Percentiles rank a stretch among this genome's conserved stretches.
Evolutionary conservation across 2,888 invertebrate genomes (phyloP).

Genomic region (Hermaeophaga mercurialis): DNA sequence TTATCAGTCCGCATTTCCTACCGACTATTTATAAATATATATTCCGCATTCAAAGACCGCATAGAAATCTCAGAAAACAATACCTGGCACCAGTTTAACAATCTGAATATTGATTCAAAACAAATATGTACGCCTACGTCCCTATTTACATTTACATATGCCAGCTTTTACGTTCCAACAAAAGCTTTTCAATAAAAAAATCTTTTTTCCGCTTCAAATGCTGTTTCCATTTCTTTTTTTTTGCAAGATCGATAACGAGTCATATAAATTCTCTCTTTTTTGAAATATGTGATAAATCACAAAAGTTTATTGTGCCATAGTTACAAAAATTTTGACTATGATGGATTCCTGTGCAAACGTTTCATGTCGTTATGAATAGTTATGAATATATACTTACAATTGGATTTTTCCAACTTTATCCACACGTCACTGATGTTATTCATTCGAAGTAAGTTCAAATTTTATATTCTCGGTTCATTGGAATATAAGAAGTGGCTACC

Average conservation of each 20-base stretch:
- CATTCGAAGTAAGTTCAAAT: too few relatives aligned
- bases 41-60: background rate
- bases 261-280: background rate
- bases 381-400: too few relatives aligned
- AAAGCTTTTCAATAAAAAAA: background rate
- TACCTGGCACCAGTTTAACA: background rate
- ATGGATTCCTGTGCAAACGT: too few relatives aligned
- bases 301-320: background rate
- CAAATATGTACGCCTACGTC: conserved; percentile 2
- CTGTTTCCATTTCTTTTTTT: conserved; percentile 1
- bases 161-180: background rate
- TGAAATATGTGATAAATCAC: background rate
- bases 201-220: background rate
- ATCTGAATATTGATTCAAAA: conserved; percentile 5
- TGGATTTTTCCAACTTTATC: too few relatives aligned
- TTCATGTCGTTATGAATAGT: background rate
- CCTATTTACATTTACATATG: background rate
- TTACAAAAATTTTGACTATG: too few relatives aligned
- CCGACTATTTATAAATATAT: too few relatives aligned
- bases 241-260: background rate
- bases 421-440: too few relatives aligned
- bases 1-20: too few relatives aligned
- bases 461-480: too few relatives aligned
- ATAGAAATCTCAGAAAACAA: background rate
- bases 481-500: too few relatives aligned